Evolutionary conservation across 1,140 invertebrate species (phyloP).

Genomic region (Gyrodactylus salaris): DNA sequence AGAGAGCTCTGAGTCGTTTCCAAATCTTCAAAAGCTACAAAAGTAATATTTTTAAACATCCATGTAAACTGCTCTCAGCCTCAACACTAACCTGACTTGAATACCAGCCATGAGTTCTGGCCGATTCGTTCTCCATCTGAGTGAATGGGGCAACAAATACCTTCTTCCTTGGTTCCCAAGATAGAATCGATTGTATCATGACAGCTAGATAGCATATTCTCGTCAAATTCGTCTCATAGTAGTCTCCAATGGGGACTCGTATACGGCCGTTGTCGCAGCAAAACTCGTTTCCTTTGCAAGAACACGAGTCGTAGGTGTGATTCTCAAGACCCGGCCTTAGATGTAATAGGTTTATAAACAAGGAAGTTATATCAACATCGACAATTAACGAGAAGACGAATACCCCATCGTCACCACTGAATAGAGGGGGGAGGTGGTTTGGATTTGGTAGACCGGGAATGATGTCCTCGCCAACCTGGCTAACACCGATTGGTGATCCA

Average conservation of each 20-base stretch:
- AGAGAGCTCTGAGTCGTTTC: neutral
- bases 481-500: neutral
- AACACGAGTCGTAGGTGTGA: neutral
- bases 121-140: neutral
- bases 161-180: neutral
- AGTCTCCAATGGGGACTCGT: neutral
- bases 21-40: neutral
- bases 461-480: neutral
- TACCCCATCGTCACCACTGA: neutral
- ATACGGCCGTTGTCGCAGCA: neutral
- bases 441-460: neutral
- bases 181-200: neutral
- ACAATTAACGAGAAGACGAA: neutral
- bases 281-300: neutral
- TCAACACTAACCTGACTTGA: neutral
- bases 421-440: neutral
- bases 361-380: neutral
- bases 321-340: neutral
- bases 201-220: neutral
- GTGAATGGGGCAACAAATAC: neutral
- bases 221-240: neutral
- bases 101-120: neutral
- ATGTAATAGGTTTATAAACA: neutral
- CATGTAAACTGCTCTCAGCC: neutral
- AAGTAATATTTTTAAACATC: neutral